Evolutionary conservation across 2,113 vertebrate species (phyloP).

Genomic region (Lycaon pictus): DNA sequence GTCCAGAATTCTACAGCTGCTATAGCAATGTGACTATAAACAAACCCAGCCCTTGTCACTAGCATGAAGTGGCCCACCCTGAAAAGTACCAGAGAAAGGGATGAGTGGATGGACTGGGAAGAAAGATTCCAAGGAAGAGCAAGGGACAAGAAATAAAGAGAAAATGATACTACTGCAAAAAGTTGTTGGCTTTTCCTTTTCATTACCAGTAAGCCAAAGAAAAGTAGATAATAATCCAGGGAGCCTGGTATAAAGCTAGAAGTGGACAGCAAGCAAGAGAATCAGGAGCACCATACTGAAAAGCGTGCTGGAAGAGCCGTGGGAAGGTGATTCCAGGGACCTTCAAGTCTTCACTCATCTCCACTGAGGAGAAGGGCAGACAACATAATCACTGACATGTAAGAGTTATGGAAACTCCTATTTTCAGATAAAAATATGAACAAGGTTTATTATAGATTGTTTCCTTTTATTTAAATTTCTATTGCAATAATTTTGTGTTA

Average conservation of each 20-base stretch:
- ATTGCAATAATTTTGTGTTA: neutral
- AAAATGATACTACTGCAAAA: neutral
- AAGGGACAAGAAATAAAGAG: neutral
- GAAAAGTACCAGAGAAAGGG: neutral
- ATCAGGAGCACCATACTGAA: neutral
- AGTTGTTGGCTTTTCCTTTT: neutral
- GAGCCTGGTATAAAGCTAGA: neutral
- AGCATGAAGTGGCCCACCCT: neutral
- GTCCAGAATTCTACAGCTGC: neutral
- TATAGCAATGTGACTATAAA: neutral
- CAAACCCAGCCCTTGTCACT: neutral
- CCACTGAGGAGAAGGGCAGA: neutral
- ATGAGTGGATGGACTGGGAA: neutral
- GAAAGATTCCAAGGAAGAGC: neutral
- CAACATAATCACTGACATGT: neutral
- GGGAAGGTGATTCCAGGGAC: too few species aligned
- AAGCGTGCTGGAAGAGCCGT: neutral
- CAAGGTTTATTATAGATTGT: neutral
- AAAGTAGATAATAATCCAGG: neutral
- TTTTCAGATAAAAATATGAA: neutral
- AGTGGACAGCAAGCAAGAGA: neutral
- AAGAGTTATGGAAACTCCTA: too few species aligned
- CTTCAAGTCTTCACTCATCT: neutral
- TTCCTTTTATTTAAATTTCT: slow-evolving; percentile 16
- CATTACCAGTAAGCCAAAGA: neutral